Base-by-base conservation (phyloP, 2,888 invertebrate genomes). In the Lottia gigantea region DNA sequence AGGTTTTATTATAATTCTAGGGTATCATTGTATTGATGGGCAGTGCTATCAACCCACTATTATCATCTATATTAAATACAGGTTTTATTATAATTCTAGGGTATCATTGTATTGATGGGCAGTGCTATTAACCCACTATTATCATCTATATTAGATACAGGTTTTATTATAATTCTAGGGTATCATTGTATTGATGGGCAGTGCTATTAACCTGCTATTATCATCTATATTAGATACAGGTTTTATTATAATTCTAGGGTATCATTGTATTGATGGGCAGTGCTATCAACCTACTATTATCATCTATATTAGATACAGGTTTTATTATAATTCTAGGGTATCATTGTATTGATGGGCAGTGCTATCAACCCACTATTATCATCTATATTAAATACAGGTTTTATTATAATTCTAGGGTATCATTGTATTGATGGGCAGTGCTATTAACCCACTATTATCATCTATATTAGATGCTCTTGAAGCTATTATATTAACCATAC, bases 401-500 rank as follows among this genome's bases (percentile, higher is more conserved):
- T 31, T 31, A 8, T 1, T 40, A 40, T 40, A 40, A 40, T 68
- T 76, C 0, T 76, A 84, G 85, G 79, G 75, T 64, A 78, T 86
- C 45, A 84, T 85, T 15, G 71, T 80, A 26, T 73, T 88, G 75
- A 88, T 88, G 88, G 81, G 80, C 15, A 81, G 80, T 71, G 86
- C 90, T 15, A 82, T 91, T 19, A 86, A 89, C 72, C 92, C 91
- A 23, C 84, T 92, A 80, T 85, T 91, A 75, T 92, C 91, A 75
- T 94, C 97, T 0, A 94, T 97, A 74, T 93, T 92, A 74, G 94
- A 94, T 78, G 94, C 97, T 0, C 91, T 97, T 46, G 95, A 94
- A 86, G 95, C 96, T 61, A 97, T 98, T 79, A 91, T 98, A 46
- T 91, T 96, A 76, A 97, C 96, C 23, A 95, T 98, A 91, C 97